Conservation (phyloP, 23 tunicate genomes). For the Trididemnum clinides region DNA sequence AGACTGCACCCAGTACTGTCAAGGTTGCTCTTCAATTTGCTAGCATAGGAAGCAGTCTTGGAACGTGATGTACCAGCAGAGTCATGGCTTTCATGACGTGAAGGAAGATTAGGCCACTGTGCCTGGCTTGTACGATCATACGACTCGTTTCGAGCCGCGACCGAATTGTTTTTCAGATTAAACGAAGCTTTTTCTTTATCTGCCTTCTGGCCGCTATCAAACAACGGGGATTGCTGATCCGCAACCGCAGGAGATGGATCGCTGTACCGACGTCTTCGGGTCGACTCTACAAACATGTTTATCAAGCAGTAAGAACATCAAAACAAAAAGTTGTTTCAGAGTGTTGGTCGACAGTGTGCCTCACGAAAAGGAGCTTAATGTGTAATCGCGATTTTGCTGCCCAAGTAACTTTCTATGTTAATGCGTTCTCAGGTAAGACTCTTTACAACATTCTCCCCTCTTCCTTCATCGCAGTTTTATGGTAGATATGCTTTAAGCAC, state of each 20-base stretch:
- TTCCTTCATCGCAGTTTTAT: too few species aligned
- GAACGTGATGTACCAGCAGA: too few species aligned
- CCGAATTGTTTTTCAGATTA: background rate
- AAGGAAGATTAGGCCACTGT: constrained; percentile 48
- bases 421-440: too few species aligned
- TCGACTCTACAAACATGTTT: background rate
- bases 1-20: constrained; percentile 69
- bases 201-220: background rate
- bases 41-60: constrained; percentile 43
- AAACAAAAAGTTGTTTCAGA: too few species aligned
- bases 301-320: too few species aligned
- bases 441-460: too few species aligned
- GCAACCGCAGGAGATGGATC: constrained; percentile 31
- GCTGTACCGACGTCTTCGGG: constrained; percentile 40
- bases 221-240: background rate
- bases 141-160: background rate
- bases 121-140: background rate
- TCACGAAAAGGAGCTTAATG: too few species aligned
- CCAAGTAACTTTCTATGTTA: too few species aligned
- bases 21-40: constrained; percentile 53
- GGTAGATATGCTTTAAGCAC: too few species aligned
- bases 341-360: too few species aligned
- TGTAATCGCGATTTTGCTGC: too few species aligned
- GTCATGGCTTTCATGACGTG: background rate
- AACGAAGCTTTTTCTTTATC: background rate